Base-by-base conservation (phyloP, 2,113 vertebrate species). In the Origma solitaria region DNA sequence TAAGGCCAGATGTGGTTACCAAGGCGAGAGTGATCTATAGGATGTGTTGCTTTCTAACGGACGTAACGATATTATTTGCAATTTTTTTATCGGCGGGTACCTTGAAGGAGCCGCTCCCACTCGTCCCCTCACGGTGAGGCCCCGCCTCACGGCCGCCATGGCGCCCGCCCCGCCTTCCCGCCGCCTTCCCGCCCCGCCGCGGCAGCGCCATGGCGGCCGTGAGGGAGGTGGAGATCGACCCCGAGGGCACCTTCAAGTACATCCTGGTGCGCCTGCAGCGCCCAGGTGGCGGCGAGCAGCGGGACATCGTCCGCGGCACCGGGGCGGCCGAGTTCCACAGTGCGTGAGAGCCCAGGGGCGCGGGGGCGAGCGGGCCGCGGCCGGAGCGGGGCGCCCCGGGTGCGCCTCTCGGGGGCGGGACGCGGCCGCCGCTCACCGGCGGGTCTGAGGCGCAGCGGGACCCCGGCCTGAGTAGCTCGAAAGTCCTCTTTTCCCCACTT, bases 221-320 rank as follows among this genome's bases (percentile, higher is more conserved):
- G 30, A 54, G 96, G 44, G 98, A 97, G 8, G 98, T 98, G 3
- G 98, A 98, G 94, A 98, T 99, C 33, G 98, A 99, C 85, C 88
- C 98, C 0, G 98, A 98, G 17, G 99, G 98, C 86, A 98, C 97
- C 3, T 99, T 99, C 95, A 99, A 99, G 89, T 99, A 99, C 92
- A 98, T 99, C 68, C 95, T 99, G 95, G 92, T 99, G 94, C 98
- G 97, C 25, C 94, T 99, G 78, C 98, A 98, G 94, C 95, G 96
- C 31, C 98, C 98, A 97, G 97, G 93, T 51, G 97, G 97, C 86
- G 96, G 86, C 22, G 96, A 94, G 42, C 73, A 95, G 78, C 98
- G 98, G 82, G 96, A 98, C 82, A 97, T 99, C 82, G 98, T 99
- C n/a, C 98, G 98, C 50, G 98, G 99, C 96, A 98, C 98, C 31